These are phyloP conservation scores for Streblospio benedicti DNA, from an alignment of 1,140 invertebrate species.

Conservation along the genomic window DNA sequence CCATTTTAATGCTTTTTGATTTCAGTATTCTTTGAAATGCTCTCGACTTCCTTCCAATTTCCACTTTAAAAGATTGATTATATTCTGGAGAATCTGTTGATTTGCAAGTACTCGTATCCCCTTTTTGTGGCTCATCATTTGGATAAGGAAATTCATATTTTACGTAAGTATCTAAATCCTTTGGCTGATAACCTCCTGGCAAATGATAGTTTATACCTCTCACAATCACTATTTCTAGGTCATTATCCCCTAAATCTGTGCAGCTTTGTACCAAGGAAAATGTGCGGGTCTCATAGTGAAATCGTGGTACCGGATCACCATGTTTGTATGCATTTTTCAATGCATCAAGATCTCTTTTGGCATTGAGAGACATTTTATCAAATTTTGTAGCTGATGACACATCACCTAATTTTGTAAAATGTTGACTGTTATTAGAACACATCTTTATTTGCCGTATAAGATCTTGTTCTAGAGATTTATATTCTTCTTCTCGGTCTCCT, in stretches of 20 bases:
- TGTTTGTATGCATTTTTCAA: slow-evolving; percentile 62
- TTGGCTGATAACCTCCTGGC: slow-evolving; percentile 62
- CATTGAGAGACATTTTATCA: slow-evolving; percentile 72
- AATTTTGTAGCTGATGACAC: slow-evolving; percentile 78
- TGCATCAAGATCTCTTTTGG: slow-evolving; percentile 81
- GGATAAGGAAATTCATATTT: slow-evolving; percentile 88
- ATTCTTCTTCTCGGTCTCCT: slow-evolving; percentile 53
- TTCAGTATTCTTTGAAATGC: slow-evolving; percentile 77
- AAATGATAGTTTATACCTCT: slow-evolving; percentile 71
- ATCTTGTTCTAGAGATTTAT: slow-evolving; percentile 70
- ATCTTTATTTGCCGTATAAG: slow-evolving; percentile 71
- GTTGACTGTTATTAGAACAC: slow-evolving; percentile 74
- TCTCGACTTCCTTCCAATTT: slow-evolving; percentile 69
- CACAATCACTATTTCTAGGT: slow-evolving; percentile 76
- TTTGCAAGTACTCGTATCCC: slow-evolving; percentile 59
- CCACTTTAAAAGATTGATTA: slow-evolving; percentile 65
- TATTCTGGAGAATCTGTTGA: slow-evolving; percentile 55
- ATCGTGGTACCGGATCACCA: slow-evolving; percentile 61
- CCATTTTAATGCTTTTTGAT: slow-evolving; percentile 72
- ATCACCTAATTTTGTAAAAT: slow-evolving; percentile 87
- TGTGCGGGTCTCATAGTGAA: slow-evolving; percentile 83
- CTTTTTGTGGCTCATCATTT: slow-evolving; percentile 66
- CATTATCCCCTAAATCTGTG: slow-evolving; percentile 82
- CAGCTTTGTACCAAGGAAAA: slow-evolving; percentile 84
- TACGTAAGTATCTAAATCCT: slow-evolving; percentile 88